A percentile compares a stretch with the other conserved stretches of the same genome.
phyloP scores from a whole-genome alignment of 30 jellyfish, hydroid and myxozoan species.

The Pelagia noctiluca region DNA sequence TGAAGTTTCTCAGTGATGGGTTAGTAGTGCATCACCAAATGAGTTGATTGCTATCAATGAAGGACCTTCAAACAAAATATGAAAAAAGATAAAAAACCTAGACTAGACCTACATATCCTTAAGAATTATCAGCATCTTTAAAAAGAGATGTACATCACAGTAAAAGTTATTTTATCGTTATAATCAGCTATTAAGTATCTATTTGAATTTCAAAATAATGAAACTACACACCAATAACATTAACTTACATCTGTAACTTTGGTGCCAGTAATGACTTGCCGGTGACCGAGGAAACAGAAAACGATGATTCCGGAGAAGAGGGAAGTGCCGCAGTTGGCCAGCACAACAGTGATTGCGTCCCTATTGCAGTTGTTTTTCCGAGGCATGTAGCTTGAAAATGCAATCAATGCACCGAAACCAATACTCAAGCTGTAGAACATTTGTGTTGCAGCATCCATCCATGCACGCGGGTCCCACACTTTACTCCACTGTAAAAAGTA shows the following conservation, averaged over 20 bases:
- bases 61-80: no score
- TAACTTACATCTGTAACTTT: constrained; percentile 77
- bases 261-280: constrained; percentile 78
- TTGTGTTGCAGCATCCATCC: constrained; percentile 99
- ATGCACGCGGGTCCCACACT: constrained; percentile 83
- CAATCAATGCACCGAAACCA: constrained; percentile 98
- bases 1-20: no score
- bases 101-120: no score
- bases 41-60: no score
- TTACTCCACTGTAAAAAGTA: constrained; percentile 49
- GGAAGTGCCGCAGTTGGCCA: constrained; percentile 96
- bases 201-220: neutral
- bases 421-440: constrained; percentile 94
- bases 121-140: no score
- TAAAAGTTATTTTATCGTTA: no score
- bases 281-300: constrained; percentile 93
- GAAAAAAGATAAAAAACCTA: no score
- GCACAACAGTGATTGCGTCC: constrained; percentile 90
- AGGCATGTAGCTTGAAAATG: constrained; percentile 98
- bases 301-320: constrained; percentile 94
- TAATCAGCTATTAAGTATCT: no score
- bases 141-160: no score
- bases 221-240: constrained; percentile 1
- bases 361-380: constrained; percentile 85
- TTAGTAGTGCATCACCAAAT: no score